Conservation (phyloP, 2,113 vertebrate species). For the Megaceryle maxima region DNA sequence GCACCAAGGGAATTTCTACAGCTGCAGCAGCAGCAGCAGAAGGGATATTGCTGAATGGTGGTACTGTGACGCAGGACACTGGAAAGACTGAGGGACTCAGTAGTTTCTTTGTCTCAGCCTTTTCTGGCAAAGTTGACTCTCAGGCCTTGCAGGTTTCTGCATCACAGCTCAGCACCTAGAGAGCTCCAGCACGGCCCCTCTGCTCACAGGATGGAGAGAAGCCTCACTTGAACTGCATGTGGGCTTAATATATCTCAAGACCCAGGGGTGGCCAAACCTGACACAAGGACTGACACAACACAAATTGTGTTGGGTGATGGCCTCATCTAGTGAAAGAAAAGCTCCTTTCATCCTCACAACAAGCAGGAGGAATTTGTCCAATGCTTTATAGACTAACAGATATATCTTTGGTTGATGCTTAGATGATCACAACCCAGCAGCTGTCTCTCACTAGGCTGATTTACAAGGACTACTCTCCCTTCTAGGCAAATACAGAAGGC, state of each 20-base stretch:
- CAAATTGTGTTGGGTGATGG: neutral
- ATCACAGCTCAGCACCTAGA: fast-evolving
- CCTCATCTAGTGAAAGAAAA: neutral
- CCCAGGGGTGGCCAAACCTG: neutral
- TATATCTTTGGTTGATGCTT: neutral
- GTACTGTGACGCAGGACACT: neutral
- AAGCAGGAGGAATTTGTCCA: neutral
- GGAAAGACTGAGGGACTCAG: neutral
- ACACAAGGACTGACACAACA: neutral
- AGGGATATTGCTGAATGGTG: neutral
- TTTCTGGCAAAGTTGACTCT: neutral
- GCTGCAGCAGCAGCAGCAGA: neutral
- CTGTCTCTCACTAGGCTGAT: neutral
- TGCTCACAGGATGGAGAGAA: neutral
- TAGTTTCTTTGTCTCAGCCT: neutral
- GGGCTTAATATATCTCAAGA: neutral
- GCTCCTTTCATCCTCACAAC: neutral
- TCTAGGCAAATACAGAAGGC: slow-evolving; percentile 17
- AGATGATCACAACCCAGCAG: neutral
- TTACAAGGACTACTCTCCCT: slow-evolving; percentile 36
- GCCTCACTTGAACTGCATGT: neutral
- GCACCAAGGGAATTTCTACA: neutral
- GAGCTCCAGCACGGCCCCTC: neutral
- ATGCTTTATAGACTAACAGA: neutral
- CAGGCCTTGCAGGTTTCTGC: neutral